Base-by-base conservation (phyloP, 2,113 vertebrate genomes). In the Nannobrachium achirus region DNA sequence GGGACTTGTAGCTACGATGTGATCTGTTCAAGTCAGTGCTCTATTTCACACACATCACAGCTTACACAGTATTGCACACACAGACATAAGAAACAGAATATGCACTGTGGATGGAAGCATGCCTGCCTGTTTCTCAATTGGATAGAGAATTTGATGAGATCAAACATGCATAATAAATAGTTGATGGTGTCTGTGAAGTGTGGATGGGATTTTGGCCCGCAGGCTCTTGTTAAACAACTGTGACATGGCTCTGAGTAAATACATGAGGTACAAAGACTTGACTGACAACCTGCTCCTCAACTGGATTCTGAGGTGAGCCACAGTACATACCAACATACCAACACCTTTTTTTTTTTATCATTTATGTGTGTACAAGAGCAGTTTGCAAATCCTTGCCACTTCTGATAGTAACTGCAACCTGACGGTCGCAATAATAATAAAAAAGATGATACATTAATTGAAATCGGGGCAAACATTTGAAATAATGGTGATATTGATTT, bases 161-260 rank as follows among this genome's bases (percentile, higher is more conserved):
- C 69, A 72, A 63, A 65, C 33, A 38, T 44, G 10, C 19, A 25
- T 10, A 72, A 56, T 65, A 72, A 58, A 52, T 65, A 63, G 52
- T 50, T 65, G 46, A 72, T 51, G 48, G 58, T 40, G 39, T 42
- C 20, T 62, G 39, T 62, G 13, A 55, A 42, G 50, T 19, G 19
- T 42, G 18, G 10, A 40, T 41, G 16, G 59, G 18, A 56, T 40
- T 16, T 9, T 39, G 53, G 55, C 52, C 53, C 15, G 44, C 42
- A 56, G 45, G n/a, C 44, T 10, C 55, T 56, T 64, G 61, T 72
- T 63, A 64, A 56, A 41, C 44, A 49, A 50, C 51, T 41, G 25
- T 16, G 16, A 38, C 62, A 9, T 18, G 40, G 16, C 25, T 38
- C 14, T 33, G 40, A 50, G 42, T 57, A 49, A 56, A 71, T 70